phyloP scores from a whole-genome alignment of 2,888 invertebrate species.

The Stratiomys singularior region DNA sequence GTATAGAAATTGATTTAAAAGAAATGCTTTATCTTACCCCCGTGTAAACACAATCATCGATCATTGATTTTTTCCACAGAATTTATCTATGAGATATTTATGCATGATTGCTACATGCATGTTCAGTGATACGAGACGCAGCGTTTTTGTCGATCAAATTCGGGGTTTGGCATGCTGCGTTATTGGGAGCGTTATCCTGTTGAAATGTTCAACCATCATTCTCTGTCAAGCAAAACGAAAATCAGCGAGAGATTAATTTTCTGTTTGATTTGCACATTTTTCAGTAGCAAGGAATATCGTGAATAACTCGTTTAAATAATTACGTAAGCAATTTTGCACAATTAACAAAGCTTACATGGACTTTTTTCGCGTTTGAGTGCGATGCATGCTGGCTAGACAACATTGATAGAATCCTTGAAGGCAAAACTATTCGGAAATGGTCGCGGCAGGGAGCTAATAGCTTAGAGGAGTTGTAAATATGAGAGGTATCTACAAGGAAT shows the following conservation, averaged over 20 bases:
- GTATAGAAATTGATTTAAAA: slow-evolving; percentile 23
- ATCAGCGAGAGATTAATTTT: background rate
- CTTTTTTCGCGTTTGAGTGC: background rate
- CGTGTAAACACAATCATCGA: slow-evolving; percentile 7
- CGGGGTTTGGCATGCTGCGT: slow-evolving; percentile 12
- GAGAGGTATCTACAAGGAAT: too few species aligned
- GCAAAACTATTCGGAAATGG: too few species aligned
- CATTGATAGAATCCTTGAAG: too few species aligned
- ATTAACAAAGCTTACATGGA: slow-evolving; percentile 25
- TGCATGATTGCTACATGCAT: background rate
- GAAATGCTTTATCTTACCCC: slow-evolving; percentile 4
- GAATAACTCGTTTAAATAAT: slow-evolving; percentile 38
- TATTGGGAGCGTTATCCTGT: slow-evolving; percentile 44
- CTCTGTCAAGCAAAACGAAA: slow-evolving; percentile 34
- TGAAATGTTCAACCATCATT: slow-evolving; percentile 44
- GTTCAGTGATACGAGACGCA: background rate
- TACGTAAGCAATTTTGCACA: slow-evolving; percentile 24
- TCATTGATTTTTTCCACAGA: slow-evolving; percentile 27
- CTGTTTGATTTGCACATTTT: slow-evolving; percentile 41
- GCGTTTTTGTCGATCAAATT: background rate
- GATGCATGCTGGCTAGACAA: too few species aligned
- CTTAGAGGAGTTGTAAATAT: too few species aligned
- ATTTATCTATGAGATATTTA: slow-evolving; percentile 6
- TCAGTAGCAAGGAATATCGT: slow-evolving; percentile 24
- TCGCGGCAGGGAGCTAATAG: too few species aligned